A percentile compares a stretch with the other conserved stretches of the same genome.
Evolutionary conservation across 2,888 invertebrate genomes (phyloP).

Genomic region (Scaptodrosophila latifasciaeformis): DNA sequence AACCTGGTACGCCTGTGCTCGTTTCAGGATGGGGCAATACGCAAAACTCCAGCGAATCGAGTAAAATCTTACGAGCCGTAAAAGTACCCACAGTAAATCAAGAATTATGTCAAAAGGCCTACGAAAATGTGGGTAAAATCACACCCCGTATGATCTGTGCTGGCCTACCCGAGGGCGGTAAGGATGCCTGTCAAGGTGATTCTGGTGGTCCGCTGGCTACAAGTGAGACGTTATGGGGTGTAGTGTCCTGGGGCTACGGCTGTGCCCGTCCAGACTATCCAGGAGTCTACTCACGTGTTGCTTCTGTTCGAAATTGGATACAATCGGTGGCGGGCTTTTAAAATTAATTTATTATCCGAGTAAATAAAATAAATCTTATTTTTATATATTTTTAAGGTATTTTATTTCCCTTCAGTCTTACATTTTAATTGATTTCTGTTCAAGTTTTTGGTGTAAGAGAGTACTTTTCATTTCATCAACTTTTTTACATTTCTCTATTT

Average conservation of each 20-base stretch:
- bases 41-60: conserved; percentile 44
- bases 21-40: conserved; percentile 73
- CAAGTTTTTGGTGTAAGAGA: too few species aligned
- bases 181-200: conserved; percentile 71
- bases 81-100: conserved; percentile 64
- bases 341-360: too few species aligned
- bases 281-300: conserved; percentile 65
- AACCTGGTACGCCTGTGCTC: conserved; percentile 50
- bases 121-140: conserved; percentile 50
- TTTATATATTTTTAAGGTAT: background rate
- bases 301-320: conserved; percentile 64
- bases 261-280: conserved; percentile 67
- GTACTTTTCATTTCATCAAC: too few species aligned
- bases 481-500: background rate
- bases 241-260: conserved; percentile 73
- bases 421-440: too few species aligned
- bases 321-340: conserved; percentile 37
- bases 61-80: conserved; percentile 49
- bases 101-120: conserved; percentile 46
- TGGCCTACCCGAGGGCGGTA: conserved; percentile 61
- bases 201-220: conserved; percentile 69
- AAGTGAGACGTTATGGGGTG: conserved; percentile 55
- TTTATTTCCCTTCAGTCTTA: too few species aligned
- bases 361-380: background rate
- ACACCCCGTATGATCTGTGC: conserved; percentile 71